Conservation (phyloP, 1,140 invertebrate genomes). For the Pachypsylla venusta region DNA sequence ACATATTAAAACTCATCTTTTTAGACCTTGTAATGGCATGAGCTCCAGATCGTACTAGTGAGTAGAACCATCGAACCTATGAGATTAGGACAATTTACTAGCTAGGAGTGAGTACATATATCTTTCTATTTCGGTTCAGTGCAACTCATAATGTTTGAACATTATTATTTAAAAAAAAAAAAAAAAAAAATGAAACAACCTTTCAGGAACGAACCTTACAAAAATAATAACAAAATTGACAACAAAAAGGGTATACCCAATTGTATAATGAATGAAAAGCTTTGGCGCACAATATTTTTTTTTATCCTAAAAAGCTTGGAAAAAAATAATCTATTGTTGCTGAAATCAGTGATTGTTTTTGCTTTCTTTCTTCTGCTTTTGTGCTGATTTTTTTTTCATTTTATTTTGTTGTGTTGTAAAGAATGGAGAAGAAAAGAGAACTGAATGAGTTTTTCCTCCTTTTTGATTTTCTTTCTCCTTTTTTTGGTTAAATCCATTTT, state of each 20-base stretch:
- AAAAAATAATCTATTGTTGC: conserved; percentile 9
- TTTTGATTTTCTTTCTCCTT: background rate
- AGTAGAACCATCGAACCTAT: no score
- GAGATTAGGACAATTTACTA: no score
- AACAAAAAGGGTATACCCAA: conserved; percentile 5
- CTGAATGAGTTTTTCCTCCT: background rate
- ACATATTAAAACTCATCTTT: no score
- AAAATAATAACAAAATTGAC: no score
- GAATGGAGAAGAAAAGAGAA: background rate
- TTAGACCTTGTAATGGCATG: no score
- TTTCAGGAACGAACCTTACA: no score
- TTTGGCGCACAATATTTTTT: background rate
- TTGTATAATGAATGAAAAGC: conserved; percentile 1
- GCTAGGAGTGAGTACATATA: no score
- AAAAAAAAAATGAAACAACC: no score
- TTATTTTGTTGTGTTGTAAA: background rate
- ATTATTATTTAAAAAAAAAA: no score
- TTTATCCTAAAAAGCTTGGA: background rate
- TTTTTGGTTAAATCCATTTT: conserved; percentile 8
- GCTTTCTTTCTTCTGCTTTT: background rate
- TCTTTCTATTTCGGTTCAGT: no score
- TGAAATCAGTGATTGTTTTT: background rate
- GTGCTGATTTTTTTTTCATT: conserved; percentile 4
- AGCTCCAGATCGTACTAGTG: no score
- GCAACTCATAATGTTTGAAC: no score